Conservation (phyloP, 1,140 invertebrate species). For the Euura lappo region DNA sequence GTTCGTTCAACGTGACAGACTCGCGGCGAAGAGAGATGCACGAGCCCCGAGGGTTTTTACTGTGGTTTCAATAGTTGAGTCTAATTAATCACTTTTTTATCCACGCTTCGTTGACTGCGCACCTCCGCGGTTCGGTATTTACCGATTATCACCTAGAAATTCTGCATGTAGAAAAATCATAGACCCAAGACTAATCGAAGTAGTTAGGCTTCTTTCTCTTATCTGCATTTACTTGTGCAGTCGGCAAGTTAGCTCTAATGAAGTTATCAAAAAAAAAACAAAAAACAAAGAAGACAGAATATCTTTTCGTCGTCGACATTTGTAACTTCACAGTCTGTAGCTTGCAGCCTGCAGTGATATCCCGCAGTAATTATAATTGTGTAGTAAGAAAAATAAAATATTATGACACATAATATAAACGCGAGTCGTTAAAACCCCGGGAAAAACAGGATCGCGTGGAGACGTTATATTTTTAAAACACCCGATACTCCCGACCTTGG, state of each 20-base stretch:
- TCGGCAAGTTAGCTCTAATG: not conserved
- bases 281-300: not conserved
- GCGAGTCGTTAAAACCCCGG: not conserved
- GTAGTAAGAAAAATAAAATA: not conserved
- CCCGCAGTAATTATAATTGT: not conserved
- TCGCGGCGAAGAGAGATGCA: not conserved
- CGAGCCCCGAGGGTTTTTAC: slow-evolving; percentile 1
- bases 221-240: too few species aligned
- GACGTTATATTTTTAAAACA: not conserved
- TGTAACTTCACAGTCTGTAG: too few species aligned
- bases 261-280: not conserved
- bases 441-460: slow-evolving; percentile 4
- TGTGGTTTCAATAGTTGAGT: not conserved
- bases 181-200: too few species aligned
- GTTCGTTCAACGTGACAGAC: not conserved
- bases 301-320: not conserved
- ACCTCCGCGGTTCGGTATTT: not conserved
- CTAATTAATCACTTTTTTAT: slow-evolving; percentile 9
- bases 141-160: too few species aligned
- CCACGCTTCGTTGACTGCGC: not conserved
- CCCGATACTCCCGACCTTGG: not conserved
- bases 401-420: slow-evolving; percentile 7
- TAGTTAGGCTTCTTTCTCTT: too few species aligned
- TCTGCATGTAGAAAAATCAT: too few species aligned
- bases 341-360: too few species aligned